These are phyloP conservation scores for Varanus komodoensis DNA, from an alignment of 2,113 vertebrate genomes.

Conservation along the genomic window DNA sequence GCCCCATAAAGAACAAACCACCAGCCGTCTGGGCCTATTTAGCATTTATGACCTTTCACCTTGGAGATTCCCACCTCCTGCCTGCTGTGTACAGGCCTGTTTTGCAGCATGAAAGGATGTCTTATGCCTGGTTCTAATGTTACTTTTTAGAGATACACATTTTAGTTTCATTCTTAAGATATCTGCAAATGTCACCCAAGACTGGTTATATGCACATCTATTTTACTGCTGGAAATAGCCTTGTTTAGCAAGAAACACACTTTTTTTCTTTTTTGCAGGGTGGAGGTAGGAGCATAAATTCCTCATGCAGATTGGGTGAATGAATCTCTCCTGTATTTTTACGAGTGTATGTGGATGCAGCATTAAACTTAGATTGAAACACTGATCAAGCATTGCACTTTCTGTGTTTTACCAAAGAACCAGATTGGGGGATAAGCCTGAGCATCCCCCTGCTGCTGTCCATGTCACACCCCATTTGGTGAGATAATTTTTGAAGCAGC, in stretches of 20 bases:
- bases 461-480: too few relatives aligned
- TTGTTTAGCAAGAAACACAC: background rate
- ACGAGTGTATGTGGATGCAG: background rate
- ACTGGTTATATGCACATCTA: background rate
- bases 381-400: background rate
- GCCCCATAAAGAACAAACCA: conserved; percentile 37
- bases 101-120: background rate
- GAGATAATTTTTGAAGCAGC: background rate
- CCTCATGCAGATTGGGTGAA: background rate
- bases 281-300: background rate
- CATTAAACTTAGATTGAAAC: background rate
- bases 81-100: conserved; percentile 5
- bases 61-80: conserved; percentile 4
- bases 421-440: too few relatives aligned
- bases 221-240: background rate
- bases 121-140: background rate
- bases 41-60: conserved; percentile 17
- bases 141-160: background rate
- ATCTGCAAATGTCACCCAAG: background rate
- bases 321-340: background rate
- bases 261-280: background rate
- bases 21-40: conserved; percentile 35
- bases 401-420: background rate
- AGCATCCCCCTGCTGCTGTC: background rate
- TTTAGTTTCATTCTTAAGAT: background rate